Base-by-base conservation (phyloP, 64 coral and sea anemone genomes). In the Dendronephthya gigantea region DNA sequence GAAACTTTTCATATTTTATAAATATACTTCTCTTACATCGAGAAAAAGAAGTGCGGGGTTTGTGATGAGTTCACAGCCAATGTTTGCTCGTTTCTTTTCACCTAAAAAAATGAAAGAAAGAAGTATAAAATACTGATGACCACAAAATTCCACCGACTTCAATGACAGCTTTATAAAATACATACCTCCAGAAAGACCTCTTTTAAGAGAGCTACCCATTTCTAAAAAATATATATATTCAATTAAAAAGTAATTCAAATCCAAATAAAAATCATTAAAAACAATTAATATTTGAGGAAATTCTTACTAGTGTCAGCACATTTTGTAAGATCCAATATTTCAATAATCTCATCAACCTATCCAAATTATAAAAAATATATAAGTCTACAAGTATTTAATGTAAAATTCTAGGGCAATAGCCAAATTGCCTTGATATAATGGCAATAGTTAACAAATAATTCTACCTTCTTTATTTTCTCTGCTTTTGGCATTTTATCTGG, bases 301-400 rank as follows among this genome's bases (percentile, higher is more conserved):
- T 11, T 45, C 87, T 89, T 40, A 98, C 95, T 70, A 82, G 95
- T 98, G 49, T 93, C 82, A 7, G 93, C 82, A 86, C 95, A 98
- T 82, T 91, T 98, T 55, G 87, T 68, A 69, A 98, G 76, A 72
- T 93, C 95, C 48, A 98, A 82, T 35, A 83, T 98, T 27, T 98
- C 90, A 82, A 98, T 92, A 81, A 98, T 93, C n/a, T 98, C 87
- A 1, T 98, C 95, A 35, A 98, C 92, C 95, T 98, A 88, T 82
- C 37, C 13, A 85, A 40, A 52, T 2, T 11, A 83, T n/a, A 49
- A 84, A 14, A 3, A 68, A 49, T 25, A 16, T 68, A n/a, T n/a
- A n/a, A 10, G 23, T 66, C 69, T 68, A 39, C n/a, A n/a, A n/a
- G n/a, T n/a, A n/a, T n/a, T n/a, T n/a, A n/a, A n/a, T n/a, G n/a